Evolutionary conservation across 2,888 invertebrate species (phyloP).

Genomic region (Strigamia crassipes): DNA sequence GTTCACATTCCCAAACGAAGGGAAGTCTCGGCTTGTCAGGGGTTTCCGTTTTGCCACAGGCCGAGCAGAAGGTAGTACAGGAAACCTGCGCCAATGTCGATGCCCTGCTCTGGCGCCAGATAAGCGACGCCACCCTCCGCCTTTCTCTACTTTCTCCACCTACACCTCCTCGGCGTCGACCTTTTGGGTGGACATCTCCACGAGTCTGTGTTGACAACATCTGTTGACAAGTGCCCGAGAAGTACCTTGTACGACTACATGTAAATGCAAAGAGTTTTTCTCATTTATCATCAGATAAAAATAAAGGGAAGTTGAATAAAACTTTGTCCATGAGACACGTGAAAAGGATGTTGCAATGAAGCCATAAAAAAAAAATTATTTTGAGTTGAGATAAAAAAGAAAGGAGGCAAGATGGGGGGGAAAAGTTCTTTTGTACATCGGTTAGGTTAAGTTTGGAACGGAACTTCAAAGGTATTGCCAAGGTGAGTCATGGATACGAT

Average conservation of each 20-base stretch:
- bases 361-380: slow-evolving; percentile 38
- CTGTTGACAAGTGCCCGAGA: slow-evolving; percentile 14
- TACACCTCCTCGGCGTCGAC: slow-evolving; percentile 25
- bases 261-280: background rate
- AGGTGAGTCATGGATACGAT: slow-evolving; percentile 30
- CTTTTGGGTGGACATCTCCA: slow-evolving; percentile 38
- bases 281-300: background rate
- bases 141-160: slow-evolving; percentile 26
- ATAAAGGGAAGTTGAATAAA: background rate
- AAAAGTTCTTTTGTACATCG: slow-evolving; percentile 1
- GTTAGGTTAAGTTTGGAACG: slow-evolving; percentile 26
- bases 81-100: slow-evolving; percentile 46
- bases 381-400: slow-evolving; percentile 5
- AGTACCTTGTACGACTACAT: background rate
- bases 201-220: slow-evolving; percentile 29
- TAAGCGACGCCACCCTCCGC: slow-evolving; percentile 24
- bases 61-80: slow-evolving; percentile 45
- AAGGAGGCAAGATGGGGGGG: background rate
- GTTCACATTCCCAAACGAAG: slow-evolving; percentile 41
- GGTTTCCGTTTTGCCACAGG: slow-evolving; percentile 44
- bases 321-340: background rate
- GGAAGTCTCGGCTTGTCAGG: slow-evolving; percentile 45
- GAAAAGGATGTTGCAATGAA: slow-evolving; percentile 38
- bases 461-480: slow-evolving; percentile 34
- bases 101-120: slow-evolving; percentile 43